Percentiles rank a stretch among this genome's conserved stretches.
Conservation (phyloP, 2,888 invertebrate genomes). For the Drosophila monieri region DNA sequence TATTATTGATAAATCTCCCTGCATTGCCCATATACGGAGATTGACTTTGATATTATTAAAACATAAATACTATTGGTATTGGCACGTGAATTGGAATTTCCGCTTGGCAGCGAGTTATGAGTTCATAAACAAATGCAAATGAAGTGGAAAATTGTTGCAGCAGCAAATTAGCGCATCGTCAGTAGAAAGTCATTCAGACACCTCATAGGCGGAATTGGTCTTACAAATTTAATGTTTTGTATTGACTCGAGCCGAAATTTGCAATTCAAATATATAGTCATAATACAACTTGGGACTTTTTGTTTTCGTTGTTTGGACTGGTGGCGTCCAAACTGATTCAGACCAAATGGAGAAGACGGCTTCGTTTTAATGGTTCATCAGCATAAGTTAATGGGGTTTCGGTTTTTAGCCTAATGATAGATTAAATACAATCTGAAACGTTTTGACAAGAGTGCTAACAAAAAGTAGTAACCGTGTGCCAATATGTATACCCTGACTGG, state of each 20-base stretch:
- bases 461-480: constrained; percentile 30
- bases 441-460: constrained; percentile 56
- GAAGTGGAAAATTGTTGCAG: constrained; percentile 71
- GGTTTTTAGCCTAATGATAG: constrained; percentile 64
- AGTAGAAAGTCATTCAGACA: constrained; percentile 38
- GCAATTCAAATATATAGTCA: constrained; percentile 66
- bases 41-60: constrained; percentile 64
- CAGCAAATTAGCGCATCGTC: constrained; percentile 75
- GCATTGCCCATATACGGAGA: constrained; percentile 50
- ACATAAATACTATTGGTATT: constrained; percentile 73
- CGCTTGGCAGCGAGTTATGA: constrained; percentile 67
- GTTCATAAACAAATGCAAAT: constrained; percentile 77
- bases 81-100: constrained; percentile 63
- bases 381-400: constrained; percentile 66
- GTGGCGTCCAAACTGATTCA: constrained; percentile 55
- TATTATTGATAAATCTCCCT: background rate
- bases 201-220: constrained; percentile 38
- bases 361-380: constrained; percentile 72
- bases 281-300: constrained; percentile 29
- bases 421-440: constrained; percentile 55
- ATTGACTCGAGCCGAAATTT: constrained; percentile 64
- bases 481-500: constrained; percentile 15
- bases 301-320: constrained; percentile 16
- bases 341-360: constrained; percentile 48
- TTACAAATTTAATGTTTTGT: constrained; percentile 72